These are phyloP conservation scores for Rhinolophus sinicus DNA, from an alignment of 2,113 vertebrate genomes.

Conservation along the genomic window DNA sequence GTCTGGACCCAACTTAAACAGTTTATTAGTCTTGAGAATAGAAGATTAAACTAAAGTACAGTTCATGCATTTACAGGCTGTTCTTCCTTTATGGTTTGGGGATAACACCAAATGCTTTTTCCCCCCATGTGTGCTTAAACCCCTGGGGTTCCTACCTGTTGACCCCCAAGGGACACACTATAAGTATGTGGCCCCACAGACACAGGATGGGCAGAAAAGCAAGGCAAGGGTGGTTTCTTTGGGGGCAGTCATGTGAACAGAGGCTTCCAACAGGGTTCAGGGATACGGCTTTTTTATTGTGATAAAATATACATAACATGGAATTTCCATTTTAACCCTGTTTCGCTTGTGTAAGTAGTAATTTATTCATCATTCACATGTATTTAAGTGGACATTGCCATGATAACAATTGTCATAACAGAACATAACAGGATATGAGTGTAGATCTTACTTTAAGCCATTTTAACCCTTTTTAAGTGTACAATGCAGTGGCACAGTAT, in stretches of 20 bases:
- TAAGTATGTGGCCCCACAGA: not conserved
- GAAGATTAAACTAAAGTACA: slow-evolving; percentile 47
- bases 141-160: not conserved
- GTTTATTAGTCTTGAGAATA: slow-evolving; percentile 58
- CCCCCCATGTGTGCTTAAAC: not conserved
- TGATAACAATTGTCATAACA: slow-evolving; percentile 51
- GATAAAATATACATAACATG: not conserved
- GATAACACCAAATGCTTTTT: not conserved
- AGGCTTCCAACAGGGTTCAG: not conserved
- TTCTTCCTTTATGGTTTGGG: slow-evolving; percentile 18
- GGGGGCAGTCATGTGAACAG: not conserved
- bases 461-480: not conserved
- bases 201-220: accelerated
- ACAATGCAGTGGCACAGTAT: not conserved
- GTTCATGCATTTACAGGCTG: not conserved
- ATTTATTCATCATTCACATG: slow-evolving; percentile 52
- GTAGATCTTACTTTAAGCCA: not conserved
- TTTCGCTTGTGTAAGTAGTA: slow-evolving; percentile 13
- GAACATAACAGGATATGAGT: slow-evolving; percentile 48
- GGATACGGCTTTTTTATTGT: not conserved
- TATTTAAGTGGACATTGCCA: slow-evolving; percentile 50
- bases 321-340: not conserved
- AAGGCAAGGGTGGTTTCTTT: not conserved
- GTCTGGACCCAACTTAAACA: slow-evolving; percentile 42
- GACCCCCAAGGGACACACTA: not conserved